Base-by-base conservation (phyloP, 1,140 invertebrate genomes). In the Sarcophaga bullata region DNA sequence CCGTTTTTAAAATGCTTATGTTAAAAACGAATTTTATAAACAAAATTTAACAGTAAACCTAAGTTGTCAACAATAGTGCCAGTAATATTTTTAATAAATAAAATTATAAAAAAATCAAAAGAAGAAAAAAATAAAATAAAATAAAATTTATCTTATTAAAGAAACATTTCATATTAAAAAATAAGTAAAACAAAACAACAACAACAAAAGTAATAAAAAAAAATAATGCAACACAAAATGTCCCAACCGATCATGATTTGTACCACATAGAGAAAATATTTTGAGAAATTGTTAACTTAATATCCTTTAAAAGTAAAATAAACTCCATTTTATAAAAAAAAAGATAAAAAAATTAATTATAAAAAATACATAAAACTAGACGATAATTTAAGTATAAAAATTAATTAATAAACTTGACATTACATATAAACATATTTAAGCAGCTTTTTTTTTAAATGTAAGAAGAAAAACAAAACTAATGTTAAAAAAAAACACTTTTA, bases 21-120 rank as follows among this genome's bases (percentile, higher is more conserved):
- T 81, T 80, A 46, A 11, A 37, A 81, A 75, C 50, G 25, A 78
- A 47, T 54, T 81, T 81, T 72, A 17, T 8, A 52, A 50, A 52
- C n/a, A 50, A 78, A 81, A 81, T 37, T 25, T 19, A 72, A 68
- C 8, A 68, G 19, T 80, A 78, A 84, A 82, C 52, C 50, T 76
- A 82, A 82, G 82, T 84, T 84, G 85, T 85, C 82, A 87, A 91
- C 87, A 85, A 85, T 83, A 86, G 84, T 85, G 84, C 84, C 83
- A 85, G 84, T 84, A 84, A 81, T 82, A 82, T 84, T 84, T 81
- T 84, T 82, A 78, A 82, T 81, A 84, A 80, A 80, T 73, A 83
- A 62, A 81, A 49, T 78, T 54, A 73, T 49, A 17, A 13, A 82
- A 75, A 73, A 11, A 73, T 73, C n/a, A 48, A 75, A 48, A 82